These are phyloP conservation scores for Plodia interpunctella DNA, from an alignment of 1,140 invertebrate species.

Conservation along the genomic window DNA sequence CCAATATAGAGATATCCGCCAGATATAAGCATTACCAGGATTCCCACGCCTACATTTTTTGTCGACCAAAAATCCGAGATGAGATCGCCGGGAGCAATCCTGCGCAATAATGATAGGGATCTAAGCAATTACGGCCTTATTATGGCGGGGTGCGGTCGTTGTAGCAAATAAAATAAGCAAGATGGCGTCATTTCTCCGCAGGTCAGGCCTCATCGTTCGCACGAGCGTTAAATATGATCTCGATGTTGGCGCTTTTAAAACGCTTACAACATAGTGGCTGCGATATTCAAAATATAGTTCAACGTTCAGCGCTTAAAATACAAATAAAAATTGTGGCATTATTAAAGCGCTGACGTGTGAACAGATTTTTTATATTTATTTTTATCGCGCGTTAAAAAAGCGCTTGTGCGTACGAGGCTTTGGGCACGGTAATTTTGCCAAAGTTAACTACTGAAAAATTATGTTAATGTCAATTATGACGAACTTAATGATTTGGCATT, in stretches of 20 bases:
- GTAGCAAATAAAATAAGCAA: conserved; percentile 19
- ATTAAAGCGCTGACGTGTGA: no score
- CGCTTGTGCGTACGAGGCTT: no score
- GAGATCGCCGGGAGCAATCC: conserved; percentile 54
- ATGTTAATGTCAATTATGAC: neutral
- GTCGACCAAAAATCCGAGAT: conserved; percentile 28
- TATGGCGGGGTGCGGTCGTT: conserved; percentile 33
- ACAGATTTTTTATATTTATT: no score
- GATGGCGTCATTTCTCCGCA: conserved; percentile 10
- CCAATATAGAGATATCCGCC: conserved; percentile 46
- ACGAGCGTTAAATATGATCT: no score
- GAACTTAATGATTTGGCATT: no score
- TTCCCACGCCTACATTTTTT: conserved; percentile 61
- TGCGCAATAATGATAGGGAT: conserved; percentile 60
- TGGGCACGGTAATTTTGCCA: neutral
- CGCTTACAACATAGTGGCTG: no score
- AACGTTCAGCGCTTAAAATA: no score
- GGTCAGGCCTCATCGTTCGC: no score
- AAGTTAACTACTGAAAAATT: neutral
- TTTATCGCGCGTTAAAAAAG: no score
- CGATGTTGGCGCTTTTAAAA: no score
- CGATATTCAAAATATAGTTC: no score
- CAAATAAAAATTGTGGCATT: no score
- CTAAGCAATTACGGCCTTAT: conserved; percentile 53
- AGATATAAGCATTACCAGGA: conserved; percentile 39